Conservation (phyloP, 1,140 invertebrate genomes). For the Metaphire vulgaris region DNA sequence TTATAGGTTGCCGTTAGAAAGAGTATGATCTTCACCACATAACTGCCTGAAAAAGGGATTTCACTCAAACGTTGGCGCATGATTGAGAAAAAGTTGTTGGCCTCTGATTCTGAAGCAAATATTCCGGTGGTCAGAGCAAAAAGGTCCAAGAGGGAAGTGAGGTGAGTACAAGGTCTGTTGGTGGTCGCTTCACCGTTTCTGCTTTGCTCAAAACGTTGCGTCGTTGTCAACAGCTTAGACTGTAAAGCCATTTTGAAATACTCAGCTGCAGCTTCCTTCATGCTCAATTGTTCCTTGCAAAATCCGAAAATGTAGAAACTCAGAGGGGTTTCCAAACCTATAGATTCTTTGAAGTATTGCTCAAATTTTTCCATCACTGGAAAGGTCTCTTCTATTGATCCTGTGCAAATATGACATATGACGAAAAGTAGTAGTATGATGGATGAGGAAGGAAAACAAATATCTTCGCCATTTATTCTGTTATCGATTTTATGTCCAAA, state of each 20-base stretch:
- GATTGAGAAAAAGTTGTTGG: background rate
- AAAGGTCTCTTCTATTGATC: background rate
- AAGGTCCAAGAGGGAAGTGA: no score
- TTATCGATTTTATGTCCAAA: background rate
- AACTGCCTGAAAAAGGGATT: background rate
- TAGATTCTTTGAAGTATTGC: background rate
- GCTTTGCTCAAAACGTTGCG: no score
- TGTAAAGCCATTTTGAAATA: background rate
- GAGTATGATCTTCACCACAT: background rate
- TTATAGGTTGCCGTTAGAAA: background rate
- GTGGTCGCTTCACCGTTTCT: no score
- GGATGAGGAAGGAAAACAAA: background rate
- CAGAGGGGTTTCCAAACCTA: background rate
- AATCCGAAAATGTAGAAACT: background rate
- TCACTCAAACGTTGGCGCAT: background rate
- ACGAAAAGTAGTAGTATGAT: background rate
- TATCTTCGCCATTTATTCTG: background rate
- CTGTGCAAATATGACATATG: background rate
- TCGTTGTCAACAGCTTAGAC: background rate
- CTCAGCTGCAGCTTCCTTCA: background rate
- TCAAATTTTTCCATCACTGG: background rate
- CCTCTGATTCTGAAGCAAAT: background rate
- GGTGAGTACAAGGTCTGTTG: background rate
- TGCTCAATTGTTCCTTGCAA: background rate
- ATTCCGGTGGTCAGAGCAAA: no score